Evolutionary conservation across 2,888 invertebrate species (phyloP).

Genomic region (Imbricaverruca yamaguchii): DNA sequence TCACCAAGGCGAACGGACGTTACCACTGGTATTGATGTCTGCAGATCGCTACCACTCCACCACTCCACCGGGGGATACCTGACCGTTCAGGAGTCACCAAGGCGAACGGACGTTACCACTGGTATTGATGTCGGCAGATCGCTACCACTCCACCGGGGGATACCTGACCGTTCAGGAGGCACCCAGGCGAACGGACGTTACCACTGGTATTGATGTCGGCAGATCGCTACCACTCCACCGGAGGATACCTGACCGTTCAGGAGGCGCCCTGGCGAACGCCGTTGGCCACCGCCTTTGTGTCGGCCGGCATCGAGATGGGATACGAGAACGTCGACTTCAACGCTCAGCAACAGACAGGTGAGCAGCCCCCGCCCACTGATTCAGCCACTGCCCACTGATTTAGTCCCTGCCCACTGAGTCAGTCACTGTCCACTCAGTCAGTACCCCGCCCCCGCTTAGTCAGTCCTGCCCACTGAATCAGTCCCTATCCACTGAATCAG

Average conservation of each 20-base stretch:
- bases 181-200: slow-evolving; percentile 75
- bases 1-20: slow-evolving; percentile 79
- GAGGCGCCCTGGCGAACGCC: slow-evolving; percentile 84
- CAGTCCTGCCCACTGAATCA: too few relatives aligned
- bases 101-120: too few relatives aligned
- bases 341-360: slow-evolving; percentile 68
- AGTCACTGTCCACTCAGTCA: too few relatives aligned
- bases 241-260: slow-evolving; percentile 68
- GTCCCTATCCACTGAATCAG: too few relatives aligned
- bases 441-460: too few relatives aligned
- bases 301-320: slow-evolving; percentile 73
- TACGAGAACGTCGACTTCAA: slow-evolving; percentile 80
- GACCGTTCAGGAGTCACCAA: slow-evolving; percentile 78
- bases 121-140: slow-evolving; percentile 16
- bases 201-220: slow-evolving; percentile 44
- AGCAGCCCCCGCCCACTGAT: too few relatives aligned
- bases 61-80: slow-evolving; percentile 66
- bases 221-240: slow-evolving; percentile 44
- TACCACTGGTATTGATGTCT: slow-evolving; percentile 51
- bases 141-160: slow-evolving; percentile 50
- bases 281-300: slow-evolving; percentile 68
- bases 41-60: slow-evolving; percentile 40
- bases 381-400: too few relatives aligned
- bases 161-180: slow-evolving; percentile 77
- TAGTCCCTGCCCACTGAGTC: too few relatives aligned